Evolutionary conservation across 2,888 invertebrate species (phyloP).

Genomic region (Mythimna vitellina): DNA sequence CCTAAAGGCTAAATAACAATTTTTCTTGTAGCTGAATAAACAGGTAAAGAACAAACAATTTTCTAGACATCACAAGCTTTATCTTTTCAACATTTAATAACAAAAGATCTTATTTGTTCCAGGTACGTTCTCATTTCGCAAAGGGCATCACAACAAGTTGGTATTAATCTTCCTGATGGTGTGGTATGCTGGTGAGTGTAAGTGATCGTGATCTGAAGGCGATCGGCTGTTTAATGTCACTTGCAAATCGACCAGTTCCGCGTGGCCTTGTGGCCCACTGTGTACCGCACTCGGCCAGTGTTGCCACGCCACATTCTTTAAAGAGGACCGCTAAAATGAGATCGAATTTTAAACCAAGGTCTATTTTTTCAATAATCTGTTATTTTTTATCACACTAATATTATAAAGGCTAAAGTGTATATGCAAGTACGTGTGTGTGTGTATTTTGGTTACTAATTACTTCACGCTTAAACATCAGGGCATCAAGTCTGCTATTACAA

Average conservation of each 20-base stretch:
- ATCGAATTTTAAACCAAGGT: conserved; percentile 15
- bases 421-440: too few relatives aligned
- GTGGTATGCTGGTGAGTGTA: conserved; percentile 62
- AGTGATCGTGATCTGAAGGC: conserved; percentile 72
- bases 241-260: conserved; percentile 75
- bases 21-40: too few relatives aligned
- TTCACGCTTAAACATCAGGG: too few relatives aligned
- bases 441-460: too few relatives aligned
- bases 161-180: conserved; percentile 58
- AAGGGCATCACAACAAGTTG: conserved; percentile 57
- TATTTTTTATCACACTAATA: too few relatives aligned
- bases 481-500: too few relatives aligned
- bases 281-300: conserved; percentile 27
- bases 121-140: conserved; percentile 58
- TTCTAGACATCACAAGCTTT: neutral
- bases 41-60: too few relatives aligned
- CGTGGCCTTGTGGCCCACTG: conserved; percentile 73
- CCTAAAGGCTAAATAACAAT: too few relatives aligned
- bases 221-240: conserved; percentile 76
- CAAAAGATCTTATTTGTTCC: conserved; percentile 51
- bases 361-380: too few relatives aligned
- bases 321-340: conserved; percentile 1
- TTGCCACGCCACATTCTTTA: conserved; percentile 26
- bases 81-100: conserved; percentile 33
- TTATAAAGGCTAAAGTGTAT: too few relatives aligned